These are phyloP conservation scores for Galaxea fascicularis DNA, from an alignment of 92 coral and sea anemone species.

Conservation along the genomic window DNA sequence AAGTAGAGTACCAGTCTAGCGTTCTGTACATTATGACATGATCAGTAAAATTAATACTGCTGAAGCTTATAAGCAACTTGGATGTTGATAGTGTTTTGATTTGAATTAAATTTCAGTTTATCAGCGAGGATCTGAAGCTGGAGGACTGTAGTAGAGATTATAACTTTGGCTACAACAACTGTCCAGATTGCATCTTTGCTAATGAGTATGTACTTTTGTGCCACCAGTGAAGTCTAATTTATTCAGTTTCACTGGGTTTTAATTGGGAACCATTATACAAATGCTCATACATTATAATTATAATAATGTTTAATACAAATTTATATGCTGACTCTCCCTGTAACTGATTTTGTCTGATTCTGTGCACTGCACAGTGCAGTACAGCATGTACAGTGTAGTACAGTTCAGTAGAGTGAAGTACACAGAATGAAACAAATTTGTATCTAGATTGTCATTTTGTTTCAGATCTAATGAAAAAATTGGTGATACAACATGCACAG, in stretches of 20 bases:
- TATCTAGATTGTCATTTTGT: neutral
- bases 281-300: no score
- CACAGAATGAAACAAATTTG: no score
- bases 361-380: no score
- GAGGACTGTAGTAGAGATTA: conserved; percentile 55
- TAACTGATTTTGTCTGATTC: no score
- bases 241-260: no score
- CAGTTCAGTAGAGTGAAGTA: neutral
- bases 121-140: conserved; percentile 41
- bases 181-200: conserved; percentile 59
- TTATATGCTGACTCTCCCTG: no score
- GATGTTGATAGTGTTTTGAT: neutral
- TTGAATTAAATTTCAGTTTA: conserved; percentile 51
- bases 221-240: neutral
- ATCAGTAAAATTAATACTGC: no score
- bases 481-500: conserved; percentile 34
- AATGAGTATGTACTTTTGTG: neutral
- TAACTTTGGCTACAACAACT: conserved; percentile 79
- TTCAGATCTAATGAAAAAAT: neutral
- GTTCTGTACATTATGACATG: no score
- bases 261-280: no score
- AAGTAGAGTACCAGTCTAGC: no score
- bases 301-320: no score
- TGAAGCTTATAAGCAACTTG: neutral
- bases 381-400: neutral